These are phyloP conservation scores for Chironomus riparius DNA, from an alignment of 2,888 invertebrate genomes.

Conservation along the genomic window DNA sequence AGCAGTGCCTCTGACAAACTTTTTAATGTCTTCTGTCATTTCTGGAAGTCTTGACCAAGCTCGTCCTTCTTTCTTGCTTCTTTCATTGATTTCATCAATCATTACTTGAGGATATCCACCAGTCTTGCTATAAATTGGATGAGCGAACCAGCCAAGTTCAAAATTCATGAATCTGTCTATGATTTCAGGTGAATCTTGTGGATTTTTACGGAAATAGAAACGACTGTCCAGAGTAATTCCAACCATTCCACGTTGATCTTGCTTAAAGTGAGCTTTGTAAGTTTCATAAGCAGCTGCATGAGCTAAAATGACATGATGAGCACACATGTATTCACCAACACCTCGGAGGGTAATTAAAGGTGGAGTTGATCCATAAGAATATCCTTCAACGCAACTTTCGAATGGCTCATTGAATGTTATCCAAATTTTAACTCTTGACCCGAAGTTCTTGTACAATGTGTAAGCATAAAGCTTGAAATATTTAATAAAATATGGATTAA, in stretches of 20 bases:
- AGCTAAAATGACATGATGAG: conserved; percentile 46
- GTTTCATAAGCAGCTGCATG: conserved; percentile 46
- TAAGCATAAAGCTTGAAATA: conserved; percentile 47
- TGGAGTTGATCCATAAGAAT: conserved; percentile 42
- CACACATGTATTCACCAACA: conserved; percentile 45
- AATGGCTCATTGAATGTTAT: conserved; percentile 52
- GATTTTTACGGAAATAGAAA: conserved; percentile 32
- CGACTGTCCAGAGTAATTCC: conserved; percentile 34
- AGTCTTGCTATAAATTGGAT: conserved; percentile 41
- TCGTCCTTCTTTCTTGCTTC: conserved; percentile 42
- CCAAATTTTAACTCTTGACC: conserved; percentile 45
- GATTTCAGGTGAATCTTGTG: neutral
- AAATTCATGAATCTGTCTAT: conserved; percentile 17
- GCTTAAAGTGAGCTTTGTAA: conserved; percentile 39
- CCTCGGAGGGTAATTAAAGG: conserved; percentile 42
- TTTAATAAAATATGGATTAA: conserved; percentile 41
- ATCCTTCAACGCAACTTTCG: conserved; percentile 42
- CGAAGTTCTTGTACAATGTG: conserved; percentile 42
- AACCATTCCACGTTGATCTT: conserved; percentile 34
- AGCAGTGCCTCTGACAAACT: conserved; percentile 32
- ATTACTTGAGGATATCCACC: conserved; percentile 48
- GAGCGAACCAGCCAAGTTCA: conserved; percentile 20
- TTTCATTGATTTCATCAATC: conserved; percentile 40
- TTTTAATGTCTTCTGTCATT: conserved; percentile 35
- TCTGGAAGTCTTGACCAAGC: conserved; percentile 42